Percentiles rank a stretch among this genome's conserved stretches.
These are phyloP conservation scores for Agapornis roseicollis DNA, from an alignment of 2,113 vertebrate genomes.

Conservation along the genomic window DNA sequence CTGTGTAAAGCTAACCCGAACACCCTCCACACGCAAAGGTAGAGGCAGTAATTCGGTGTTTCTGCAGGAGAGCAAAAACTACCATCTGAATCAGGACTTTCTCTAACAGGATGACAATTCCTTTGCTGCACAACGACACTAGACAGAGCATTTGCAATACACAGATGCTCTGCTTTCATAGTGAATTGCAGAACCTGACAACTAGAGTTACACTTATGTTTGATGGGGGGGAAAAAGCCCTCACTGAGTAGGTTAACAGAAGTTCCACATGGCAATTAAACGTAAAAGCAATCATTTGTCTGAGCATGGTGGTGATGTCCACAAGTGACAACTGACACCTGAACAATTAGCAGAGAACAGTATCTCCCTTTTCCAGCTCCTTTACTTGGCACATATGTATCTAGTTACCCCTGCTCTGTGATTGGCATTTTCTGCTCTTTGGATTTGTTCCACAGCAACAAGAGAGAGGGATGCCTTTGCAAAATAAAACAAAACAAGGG, in stretches of 20 bases:
- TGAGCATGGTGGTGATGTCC: background rate
- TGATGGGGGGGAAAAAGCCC: rapidly evolving
- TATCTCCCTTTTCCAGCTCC: background rate
- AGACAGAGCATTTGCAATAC: background rate
- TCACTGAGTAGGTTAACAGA: background rate
- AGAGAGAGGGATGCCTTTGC: background rate
- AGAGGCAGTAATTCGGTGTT: background rate
- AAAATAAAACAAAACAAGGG: background rate
- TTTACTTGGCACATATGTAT: background rate
- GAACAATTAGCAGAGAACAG: background rate
- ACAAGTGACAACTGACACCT: background rate
- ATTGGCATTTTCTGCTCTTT: background rate
- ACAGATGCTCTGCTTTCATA: background rate
- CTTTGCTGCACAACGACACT: background rate
- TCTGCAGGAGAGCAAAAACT: background rate
- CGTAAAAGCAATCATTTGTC: background rate
- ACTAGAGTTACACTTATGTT: background rate
- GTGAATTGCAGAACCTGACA: background rate
- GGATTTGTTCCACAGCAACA: background rate
- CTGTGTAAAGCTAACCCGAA: background rate
- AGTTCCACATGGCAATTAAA: background rate
- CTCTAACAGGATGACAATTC: background rate
- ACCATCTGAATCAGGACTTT: background rate
- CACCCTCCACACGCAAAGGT: background rate
- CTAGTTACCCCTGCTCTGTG: background rate